Evolutionary conservation across 2,113 vertebrate species (phyloP).

Genomic region (Copsychus sechellarum): DNA sequence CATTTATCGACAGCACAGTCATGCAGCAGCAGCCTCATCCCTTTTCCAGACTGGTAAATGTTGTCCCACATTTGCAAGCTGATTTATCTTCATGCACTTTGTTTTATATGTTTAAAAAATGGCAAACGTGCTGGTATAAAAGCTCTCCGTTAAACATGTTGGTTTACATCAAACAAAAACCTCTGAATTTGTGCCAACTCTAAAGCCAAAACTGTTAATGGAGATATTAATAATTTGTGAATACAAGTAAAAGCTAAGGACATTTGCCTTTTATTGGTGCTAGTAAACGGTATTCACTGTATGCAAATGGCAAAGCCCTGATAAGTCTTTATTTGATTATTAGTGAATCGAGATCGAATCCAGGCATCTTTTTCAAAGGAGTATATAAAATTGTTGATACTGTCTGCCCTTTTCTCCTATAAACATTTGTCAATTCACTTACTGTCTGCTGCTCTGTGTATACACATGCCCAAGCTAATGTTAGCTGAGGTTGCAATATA

Average conservation of each 20-base stretch:
- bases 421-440: conserved; percentile 35
- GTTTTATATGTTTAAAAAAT: neutral
- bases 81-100: neutral
- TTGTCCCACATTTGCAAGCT: neutral
- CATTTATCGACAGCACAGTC: neutral
- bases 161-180: neutral
- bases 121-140: neutral
- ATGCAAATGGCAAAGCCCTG: neutral
- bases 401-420: neutral
- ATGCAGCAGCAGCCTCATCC: neutral
- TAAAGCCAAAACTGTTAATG: neutral
- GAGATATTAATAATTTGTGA: neutral
- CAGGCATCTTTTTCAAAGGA: neutral
- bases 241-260: neutral
- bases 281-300: neutral
- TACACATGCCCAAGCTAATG: conserved; percentile 31
- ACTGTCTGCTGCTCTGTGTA: neutral
- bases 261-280: neutral
- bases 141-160: neutral
- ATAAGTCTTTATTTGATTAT: conserved; percentile 11
- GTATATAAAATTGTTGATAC: conserved; percentile 21
- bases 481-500: conserved; percentile 68
- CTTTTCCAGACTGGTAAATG: neutral
- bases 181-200: neutral
- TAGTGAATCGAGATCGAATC: neutral